These are phyloP conservation scores for Chrysopilus asiliformis DNA, from an alignment of 2,888 invertebrate species.

Conservation along the genomic window DNA sequence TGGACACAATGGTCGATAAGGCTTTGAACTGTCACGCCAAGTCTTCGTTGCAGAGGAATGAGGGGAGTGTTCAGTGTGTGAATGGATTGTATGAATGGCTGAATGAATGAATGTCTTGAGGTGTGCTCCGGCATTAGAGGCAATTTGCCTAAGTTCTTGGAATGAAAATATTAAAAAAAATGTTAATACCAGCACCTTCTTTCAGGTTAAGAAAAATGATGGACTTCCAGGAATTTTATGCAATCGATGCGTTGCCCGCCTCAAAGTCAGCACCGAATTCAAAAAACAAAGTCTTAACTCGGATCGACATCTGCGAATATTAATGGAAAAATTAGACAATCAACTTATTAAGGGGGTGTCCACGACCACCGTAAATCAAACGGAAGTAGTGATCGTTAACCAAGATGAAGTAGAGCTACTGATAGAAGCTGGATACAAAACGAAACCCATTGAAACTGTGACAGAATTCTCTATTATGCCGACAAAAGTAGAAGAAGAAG, in stretches of 20 bases:
- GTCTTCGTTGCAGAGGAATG: too few relatives aligned
- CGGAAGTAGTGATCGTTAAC: background rate
- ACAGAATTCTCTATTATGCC: too few relatives aligned
- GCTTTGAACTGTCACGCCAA: too few relatives aligned
- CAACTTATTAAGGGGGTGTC: slow-evolving; percentile 1
- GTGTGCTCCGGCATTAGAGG: too few relatives aligned
- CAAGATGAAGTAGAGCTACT: slow-evolving; percentile 4
- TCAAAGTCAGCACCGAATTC: slow-evolving; percentile 12
- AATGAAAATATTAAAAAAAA: too few relatives aligned
- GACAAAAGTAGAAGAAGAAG: background rate
- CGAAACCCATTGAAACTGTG: slow-evolving; percentile 2
- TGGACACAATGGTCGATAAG: too few relatives aligned
- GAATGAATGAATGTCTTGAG: too few relatives aligned
- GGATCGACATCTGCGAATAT: slow-evolving; percentile 8
- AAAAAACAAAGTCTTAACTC: slow-evolving; percentile 9
- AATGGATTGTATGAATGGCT: too few relatives aligned
- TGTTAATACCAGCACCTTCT: too few relatives aligned
- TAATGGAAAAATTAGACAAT: slow-evolving; percentile 6
- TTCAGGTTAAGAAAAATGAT: slow-evolving; percentile 10
- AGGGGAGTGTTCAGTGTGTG: too few relatives aligned
- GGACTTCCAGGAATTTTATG: slow-evolving; percentile 12
- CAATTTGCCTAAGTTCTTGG: too few relatives aligned
- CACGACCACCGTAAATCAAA: background rate
- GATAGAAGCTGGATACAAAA: slow-evolving; percentile 4
- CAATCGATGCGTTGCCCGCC: slow-evolving; percentile 10